Evolutionary conservation across 2,797 vertebrate species (phyloP), one percentile per base, ranked within the genome.

Genomic region (Lemur catta): DNA sequence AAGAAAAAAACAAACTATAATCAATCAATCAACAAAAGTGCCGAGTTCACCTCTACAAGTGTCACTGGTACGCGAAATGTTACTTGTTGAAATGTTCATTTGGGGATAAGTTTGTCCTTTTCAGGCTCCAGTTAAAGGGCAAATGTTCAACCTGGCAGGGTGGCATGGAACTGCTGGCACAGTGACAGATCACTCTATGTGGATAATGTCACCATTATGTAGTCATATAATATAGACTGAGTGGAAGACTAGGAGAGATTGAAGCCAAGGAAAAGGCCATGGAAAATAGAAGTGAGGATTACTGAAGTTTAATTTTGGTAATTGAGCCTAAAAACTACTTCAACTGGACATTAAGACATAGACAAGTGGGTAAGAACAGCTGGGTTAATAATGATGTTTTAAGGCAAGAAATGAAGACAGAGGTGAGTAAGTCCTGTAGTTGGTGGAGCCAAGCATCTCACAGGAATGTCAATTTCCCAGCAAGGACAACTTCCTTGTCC

Each of bases 191-290:
- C 22, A 35, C 7, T 20, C 3, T 0, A 17, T 38, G 24, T 43
- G 1, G 33, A 38, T 43, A 26, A 0, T 0, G 1, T 43, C 4
- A 52, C 20, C 6, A 10, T 38, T 35, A 22, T 35, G 17, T 50
- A 6, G 4, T 35, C 4, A 18, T 72, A 15, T 63, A n/a, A 46
- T 8, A 8, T 28, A 18, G 14, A 41, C 7, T 75, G 38, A 69
- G 7, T 75, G 15, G 30, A 14, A 89, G 2, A 15, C 2, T 30
- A 50, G 12, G 33, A 2, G 9, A 50, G 48, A n/a, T 11, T 18
- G 72, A 74, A 74, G 14, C 28, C 20, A 69, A 87, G 4, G 24
- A 35, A 69, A 61, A 20, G 13, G 14, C 11, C 5, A 26, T 0
- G 61, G 26, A 38, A 86, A 52, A 82, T 3, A 65, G 33, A 72